A percentile compares a stretch with the other conserved stretches of the same genome.
Evolutionary conservation across 2,113 vertebrate species (phyloP).

Genomic region (Sisor rabdophorus): DNA sequence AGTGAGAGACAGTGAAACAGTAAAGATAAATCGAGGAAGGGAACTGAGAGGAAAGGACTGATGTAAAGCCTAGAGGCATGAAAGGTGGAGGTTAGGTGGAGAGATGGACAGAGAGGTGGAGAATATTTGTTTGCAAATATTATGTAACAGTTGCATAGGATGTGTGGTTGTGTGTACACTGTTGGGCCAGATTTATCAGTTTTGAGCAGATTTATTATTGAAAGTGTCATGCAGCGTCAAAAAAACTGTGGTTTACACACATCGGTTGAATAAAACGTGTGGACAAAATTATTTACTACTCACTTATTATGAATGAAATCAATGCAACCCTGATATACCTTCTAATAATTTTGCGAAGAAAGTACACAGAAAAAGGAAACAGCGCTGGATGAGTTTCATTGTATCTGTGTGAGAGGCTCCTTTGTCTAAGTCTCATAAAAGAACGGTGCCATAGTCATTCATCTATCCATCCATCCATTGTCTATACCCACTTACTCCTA

Average conservation of each 20-base stretch:
- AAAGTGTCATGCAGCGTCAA: neutral
- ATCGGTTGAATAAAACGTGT: too few relatives aligned
- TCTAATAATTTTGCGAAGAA: neutral
- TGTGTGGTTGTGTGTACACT: conserved; percentile 20
- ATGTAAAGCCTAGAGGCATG: conserved; percentile 32
- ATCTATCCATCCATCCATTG: too few relatives aligned
- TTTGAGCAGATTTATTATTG: conserved; percentile 13
- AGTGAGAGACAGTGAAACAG: neutral
- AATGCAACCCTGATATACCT: neutral
- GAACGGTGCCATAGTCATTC: too few relatives aligned
- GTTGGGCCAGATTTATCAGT: neutral
- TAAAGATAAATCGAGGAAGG: conserved; percentile 10
- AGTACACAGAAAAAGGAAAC: too few relatives aligned
- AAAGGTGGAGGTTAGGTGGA: conserved; percentile 18
- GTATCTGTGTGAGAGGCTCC: neutral
- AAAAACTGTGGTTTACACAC: neutral
- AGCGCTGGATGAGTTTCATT: neutral
- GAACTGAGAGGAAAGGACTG: conserved; percentile 18
- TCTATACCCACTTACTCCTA: too few relatives aligned
- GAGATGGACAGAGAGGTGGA: conserved; percentile 1
- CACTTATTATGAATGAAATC: neutral
- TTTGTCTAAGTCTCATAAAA: neutral
- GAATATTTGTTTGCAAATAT: conserved; percentile 20
- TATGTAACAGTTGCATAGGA: conserved; percentile 8
- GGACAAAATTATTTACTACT: neutral